These are phyloP conservation scores for Hemicrepidius hirtus DNA, from an alignment of 2,888 invertebrate genomes.

Conservation along the genomic window DNA sequence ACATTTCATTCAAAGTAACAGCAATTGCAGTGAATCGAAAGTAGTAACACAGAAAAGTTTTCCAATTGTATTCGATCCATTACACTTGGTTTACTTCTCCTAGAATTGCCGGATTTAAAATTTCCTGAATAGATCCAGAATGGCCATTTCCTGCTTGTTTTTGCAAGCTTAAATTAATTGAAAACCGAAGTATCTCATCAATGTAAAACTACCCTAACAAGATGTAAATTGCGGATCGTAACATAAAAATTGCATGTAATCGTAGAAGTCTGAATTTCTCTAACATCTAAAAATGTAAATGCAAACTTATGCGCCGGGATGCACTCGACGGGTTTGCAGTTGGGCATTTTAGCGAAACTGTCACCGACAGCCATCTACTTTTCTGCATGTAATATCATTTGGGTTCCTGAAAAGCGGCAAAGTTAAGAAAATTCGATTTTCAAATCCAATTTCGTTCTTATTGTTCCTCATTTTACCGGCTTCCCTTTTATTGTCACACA, in stretches of 20 bases:
- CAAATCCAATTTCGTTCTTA: conserved; percentile 47
- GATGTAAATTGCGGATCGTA: conserved; percentile 3
- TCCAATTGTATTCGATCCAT: conserved; percentile 45
- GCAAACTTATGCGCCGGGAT: conserved; percentile 28
- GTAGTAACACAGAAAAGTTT: conserved; percentile 33
- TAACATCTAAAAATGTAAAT: conserved; percentile 27
- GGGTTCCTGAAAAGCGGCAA: conserved; percentile 43
- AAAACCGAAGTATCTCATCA: background rate
- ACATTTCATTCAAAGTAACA: conserved; percentile 19
- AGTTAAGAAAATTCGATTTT: conserved; percentile 51
- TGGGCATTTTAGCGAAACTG: conserved; percentile 42
- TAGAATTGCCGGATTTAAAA: conserved; percentile 27
- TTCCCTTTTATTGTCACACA: conserved; percentile 41
- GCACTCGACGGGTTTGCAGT: conserved; percentile 37
- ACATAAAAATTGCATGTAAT: conserved; percentile 11
- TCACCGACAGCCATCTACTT: conserved; percentile 50
- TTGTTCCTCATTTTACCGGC: conserved; percentile 46
- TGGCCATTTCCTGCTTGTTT: conserved; percentile 13
- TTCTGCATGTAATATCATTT: conserved; percentile 52
- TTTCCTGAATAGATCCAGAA: conserved; percentile 2
- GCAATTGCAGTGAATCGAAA: conserved; percentile 40
- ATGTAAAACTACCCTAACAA: conserved; percentile 22
- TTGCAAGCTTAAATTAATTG: conserved; percentile 31
- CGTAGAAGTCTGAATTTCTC: background rate
- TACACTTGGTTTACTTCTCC: conserved; percentile 40